Base-by-base conservation (phyloP, 2,888 invertebrate species). In the Ecliptopera silaceata region DNA sequence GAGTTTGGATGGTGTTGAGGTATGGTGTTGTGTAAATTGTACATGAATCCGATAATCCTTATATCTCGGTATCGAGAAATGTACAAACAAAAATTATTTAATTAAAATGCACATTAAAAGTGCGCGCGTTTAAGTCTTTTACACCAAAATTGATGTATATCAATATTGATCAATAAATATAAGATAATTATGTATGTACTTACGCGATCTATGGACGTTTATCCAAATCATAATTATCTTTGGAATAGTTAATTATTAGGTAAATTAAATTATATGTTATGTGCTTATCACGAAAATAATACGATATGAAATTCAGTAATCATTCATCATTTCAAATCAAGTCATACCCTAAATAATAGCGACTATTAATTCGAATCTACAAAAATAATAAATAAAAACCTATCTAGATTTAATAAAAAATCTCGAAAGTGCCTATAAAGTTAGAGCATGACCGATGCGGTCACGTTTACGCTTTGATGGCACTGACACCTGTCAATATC, bases 361-460 rank as follows among this genome's bases (percentile, higher is more conserved):
- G 6, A 36, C 36, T 36, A 11, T 18, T 10, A 45, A 20, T 49
- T n/a, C 15, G 18, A n/a, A 45, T 34, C 6, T 36, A 50, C 45
- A 29, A 11, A 44, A 47, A 47, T 46, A 22, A 63, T 61, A 60
- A 61, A 63, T 62, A 65, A 36, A 50, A 59, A 63, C 59, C 63
- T 63, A 58, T 61, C 59, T 58, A 65, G 63, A 65, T 63, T 56
- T 58, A 59, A 57, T 42, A 59, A 54, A 26, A 36, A 48, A 39
- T 45, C 60, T 31, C 54, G 52, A 41, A 29, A 26, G 36, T 38
- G 22, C 47, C 36, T 36, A 41, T 26, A 26, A 22, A 70, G 71
- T 57, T 69, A 73, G 72, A 77, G 72, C 79, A 76, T 78, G 75
- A 79, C 75, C 65, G 70, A 64, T 66, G 66, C 74, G 72, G 75